Percentiles rank a stretch among this genome's conserved stretches.
Conservation (phyloP, 37 sponge, comb jelly and placozoan species). For the Halichondria panicea region DNA sequence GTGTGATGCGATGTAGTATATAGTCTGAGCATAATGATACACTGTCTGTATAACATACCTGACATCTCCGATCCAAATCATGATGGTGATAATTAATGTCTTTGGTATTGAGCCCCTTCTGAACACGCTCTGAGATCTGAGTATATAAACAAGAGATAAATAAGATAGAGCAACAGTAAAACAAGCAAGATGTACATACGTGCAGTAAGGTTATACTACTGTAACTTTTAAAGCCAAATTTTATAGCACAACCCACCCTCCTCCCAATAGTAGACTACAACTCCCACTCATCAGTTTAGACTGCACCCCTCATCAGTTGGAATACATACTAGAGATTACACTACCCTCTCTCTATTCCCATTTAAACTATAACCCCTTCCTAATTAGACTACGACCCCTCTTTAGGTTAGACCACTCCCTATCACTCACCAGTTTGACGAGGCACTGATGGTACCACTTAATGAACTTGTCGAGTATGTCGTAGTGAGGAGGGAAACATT, state of each 20-base stretch:
- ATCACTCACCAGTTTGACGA: constrained; percentile 64
- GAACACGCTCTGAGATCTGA: constrained; percentile 54
- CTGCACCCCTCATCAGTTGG: too few relatives aligned
- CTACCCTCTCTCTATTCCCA: too few relatives aligned
- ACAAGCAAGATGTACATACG: too few relatives aligned
- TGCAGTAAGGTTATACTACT: too few relatives aligned
- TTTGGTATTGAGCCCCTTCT: constrained; percentile 40
- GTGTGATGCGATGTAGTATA: neutral
- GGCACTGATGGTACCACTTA: constrained; percentile 56
- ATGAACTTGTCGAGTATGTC: constrained; percentile 72
- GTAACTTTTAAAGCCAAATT: too few relatives aligned
- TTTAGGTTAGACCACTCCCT: too few relatives aligned
- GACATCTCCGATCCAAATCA: constrained; percentile 68
- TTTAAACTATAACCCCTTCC: too few relatives aligned
- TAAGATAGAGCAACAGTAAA: neutral
- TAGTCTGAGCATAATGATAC: neutral
- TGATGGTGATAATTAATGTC: constrained; percentile 61
- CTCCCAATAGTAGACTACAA: too few relatives aligned
- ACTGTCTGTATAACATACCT: constrained; percentile 21
- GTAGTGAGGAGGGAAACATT: constrained; percentile 64
- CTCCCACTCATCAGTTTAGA: too few relatives aligned
- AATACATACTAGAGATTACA: too few relatives aligned
- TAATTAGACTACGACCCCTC: too few relatives aligned
- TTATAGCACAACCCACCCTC: too few relatives aligned
- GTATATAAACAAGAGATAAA: neutral